These are phyloP conservation scores for Melanotaenia duboulayi DNA, from an alignment of 2,113 vertebrate genomes.

Conservation along the genomic window DNA sequence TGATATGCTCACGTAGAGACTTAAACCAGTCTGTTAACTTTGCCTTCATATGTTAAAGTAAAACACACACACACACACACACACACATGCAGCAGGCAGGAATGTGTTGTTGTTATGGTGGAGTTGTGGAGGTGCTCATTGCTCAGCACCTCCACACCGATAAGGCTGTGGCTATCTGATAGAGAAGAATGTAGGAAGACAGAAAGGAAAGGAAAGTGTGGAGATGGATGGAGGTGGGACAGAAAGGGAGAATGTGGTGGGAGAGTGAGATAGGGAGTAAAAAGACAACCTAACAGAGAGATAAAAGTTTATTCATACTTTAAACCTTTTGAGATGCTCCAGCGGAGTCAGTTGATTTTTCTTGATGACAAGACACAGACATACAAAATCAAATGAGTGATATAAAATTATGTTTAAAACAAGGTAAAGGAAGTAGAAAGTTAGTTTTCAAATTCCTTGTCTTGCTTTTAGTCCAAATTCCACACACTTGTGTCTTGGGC, in stretches of 20 bases:
- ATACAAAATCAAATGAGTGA: neutral
- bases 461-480: too few species aligned
- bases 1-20: conserved; percentile 5
- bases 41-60: conserved; percentile 14
- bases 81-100: conserved; percentile 48
- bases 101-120: conserved; percentile 69
- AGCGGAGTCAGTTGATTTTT: neutral
- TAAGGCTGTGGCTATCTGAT: conserved; percentile 61
- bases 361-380: neutral
- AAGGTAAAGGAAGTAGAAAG: too few species aligned
- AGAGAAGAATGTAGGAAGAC: conserved; percentile 47
- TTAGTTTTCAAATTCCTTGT: too few species aligned
- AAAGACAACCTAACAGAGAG: neutral
- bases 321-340: neutral
- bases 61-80: conserved; percentile 22
- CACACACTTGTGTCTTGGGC: too few species aligned
- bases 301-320: conserved; percentile 2
- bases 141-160: conserved; percentile 64
- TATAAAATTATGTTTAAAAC: neutral
- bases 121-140: conserved; percentile 35
- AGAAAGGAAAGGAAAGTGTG: conserved; percentile 31
- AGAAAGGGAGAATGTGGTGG: conserved; percentile 28
- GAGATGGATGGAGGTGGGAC: conserved; percentile 50
- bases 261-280: neutral
- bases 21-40: conserved; percentile 37